Evolutionary conservation across 2,888 invertebrate species (phyloP).

Genomic region (Acrobasis repandana): DNA sequence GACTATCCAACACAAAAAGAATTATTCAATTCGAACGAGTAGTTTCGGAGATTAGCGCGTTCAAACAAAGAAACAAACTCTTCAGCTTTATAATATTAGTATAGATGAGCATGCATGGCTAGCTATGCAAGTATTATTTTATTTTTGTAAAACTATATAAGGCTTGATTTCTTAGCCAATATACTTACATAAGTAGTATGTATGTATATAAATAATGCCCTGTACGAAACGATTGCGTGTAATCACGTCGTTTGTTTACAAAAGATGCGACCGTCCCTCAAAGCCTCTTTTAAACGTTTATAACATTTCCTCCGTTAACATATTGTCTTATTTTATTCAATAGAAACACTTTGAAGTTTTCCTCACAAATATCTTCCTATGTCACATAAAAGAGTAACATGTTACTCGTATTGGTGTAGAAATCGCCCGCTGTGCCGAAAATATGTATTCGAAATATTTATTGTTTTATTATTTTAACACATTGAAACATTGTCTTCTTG

Average conservation of each 20-base stretch:
- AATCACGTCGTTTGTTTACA: constrained; percentile 38
- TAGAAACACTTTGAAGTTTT: constrained; percentile 37
- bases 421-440: neutral
- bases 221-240: constrained; percentile 25
- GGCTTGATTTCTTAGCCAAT: neutral
- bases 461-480: too few species aligned
- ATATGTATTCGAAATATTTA: neutral
- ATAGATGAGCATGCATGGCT: too few species aligned
- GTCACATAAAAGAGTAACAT: constrained; percentile 27
- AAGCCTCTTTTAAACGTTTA: constrained; percentile 38
- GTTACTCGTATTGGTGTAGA: constrained; percentile 7
- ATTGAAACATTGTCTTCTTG: too few species aligned
- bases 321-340: constrained; percentile 36
- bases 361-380: constrained; percentile 31
- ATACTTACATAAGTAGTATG: neutral
- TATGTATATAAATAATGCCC: neutral
- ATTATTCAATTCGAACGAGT: too few species aligned
- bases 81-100: too few species aligned
- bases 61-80: too few species aligned
- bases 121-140: too few species aligned
- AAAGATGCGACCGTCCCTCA: constrained; percentile 38
- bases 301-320: constrained; percentile 38
- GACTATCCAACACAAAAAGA: too few species aligned
- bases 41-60: too few species aligned
- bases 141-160: too few species aligned